phyloP scores from a whole-genome alignment of 2,113 vertebrate species.

The Nymphicus hollandicus region DNA sequence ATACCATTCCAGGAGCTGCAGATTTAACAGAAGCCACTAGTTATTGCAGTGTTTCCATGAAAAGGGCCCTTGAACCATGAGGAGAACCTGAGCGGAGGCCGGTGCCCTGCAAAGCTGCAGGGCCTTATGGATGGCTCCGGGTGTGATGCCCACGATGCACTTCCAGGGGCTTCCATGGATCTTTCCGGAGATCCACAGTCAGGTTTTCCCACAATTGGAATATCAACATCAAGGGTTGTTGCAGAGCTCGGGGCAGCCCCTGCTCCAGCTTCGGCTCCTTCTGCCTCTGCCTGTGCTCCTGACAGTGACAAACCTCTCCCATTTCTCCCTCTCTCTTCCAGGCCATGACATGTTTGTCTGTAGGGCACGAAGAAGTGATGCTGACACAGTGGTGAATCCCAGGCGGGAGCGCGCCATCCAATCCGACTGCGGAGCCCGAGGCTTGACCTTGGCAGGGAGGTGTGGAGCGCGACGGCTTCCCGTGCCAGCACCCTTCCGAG shows the following conservation, averaged over 20 bases:
- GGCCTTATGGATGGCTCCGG: fast-evolving
- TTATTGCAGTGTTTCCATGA: not conserved
- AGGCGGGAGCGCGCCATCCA: not conserved
- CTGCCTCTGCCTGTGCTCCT: not conserved
- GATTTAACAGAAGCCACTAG: not conserved
- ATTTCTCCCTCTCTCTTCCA: not conserved
- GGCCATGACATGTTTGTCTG: not conserved
- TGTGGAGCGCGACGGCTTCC: fast-evolving
- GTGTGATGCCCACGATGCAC: fast-evolving
- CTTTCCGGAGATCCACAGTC: fast-evolving
- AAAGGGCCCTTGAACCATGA: not conserved
- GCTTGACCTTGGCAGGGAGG: not conserved
- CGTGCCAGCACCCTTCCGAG: fast-evolving
- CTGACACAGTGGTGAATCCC: not conserved
- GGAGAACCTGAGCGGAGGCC: fast-evolving
- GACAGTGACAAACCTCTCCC: not conserved
- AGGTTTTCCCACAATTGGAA: not conserved
- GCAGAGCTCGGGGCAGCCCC: not conserved
- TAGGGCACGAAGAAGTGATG: not conserved
- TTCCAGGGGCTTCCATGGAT: not conserved
- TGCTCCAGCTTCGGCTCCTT: not conserved
- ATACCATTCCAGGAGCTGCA: not conserved
- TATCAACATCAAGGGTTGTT: not conserved
- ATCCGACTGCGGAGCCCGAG: not conserved
- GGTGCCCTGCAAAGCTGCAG: not conserved